Evolutionary conservation across 1,140 invertebrate genomes (phyloP).

Genomic region (Zaprionus vittiger): DNA sequence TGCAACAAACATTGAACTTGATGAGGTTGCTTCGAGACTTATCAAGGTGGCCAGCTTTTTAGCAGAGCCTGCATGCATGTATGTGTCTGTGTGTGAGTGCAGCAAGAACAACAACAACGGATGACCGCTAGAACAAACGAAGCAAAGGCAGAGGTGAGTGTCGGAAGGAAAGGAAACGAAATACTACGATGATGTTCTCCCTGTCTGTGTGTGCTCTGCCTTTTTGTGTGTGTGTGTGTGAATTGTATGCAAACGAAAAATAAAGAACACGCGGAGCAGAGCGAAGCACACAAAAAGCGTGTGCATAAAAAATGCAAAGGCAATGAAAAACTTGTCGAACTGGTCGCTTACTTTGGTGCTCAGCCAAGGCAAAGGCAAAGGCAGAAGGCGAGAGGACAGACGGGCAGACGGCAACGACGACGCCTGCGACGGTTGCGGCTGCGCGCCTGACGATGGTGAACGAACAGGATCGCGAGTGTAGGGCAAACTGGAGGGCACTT

Average conservation of each 20-base stretch:
- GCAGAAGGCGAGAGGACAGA: neutral
- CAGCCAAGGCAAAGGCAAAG: neutral
- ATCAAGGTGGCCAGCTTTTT: slow-evolving; percentile 76
- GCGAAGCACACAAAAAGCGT: slow-evolving; percentile 50
- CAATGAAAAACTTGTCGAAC: slow-evolving; percentile 74
- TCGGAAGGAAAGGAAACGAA: slow-evolving; percentile 40
- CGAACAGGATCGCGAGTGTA: slow-evolving; percentile 47
- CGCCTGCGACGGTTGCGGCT: slow-evolving; percentile 34
- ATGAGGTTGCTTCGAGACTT: slow-evolving; percentile 28
- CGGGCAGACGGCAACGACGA: slow-evolving; percentile 25
- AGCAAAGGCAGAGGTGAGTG: slow-evolving; percentile 26
- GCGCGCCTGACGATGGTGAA: slow-evolving; percentile 8
- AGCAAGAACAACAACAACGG: slow-evolving; percentile 36
- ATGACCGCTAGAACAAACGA: slow-evolving; percentile 69
- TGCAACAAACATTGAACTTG: slow-evolving; percentile 73
- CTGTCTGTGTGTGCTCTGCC: slow-evolving; percentile 1
- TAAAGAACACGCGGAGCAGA: slow-evolving; percentile 61
- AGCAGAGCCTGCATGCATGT: slow-evolving; percentile 34
- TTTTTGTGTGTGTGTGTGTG: slow-evolving; percentile 11
- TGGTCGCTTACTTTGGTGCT: slow-evolving; percentile 56
- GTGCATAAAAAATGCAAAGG: slow-evolving; percentile 75
- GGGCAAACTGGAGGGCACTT: slow-evolving; percentile 39
- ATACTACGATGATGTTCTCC: slow-evolving; percentile 32
- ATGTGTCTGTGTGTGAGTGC: slow-evolving; percentile 7
- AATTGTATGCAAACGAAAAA: slow-evolving; percentile 62